Conservation (phyloP, 2,888 invertebrate species). For the Netelia inedita region DNA sequence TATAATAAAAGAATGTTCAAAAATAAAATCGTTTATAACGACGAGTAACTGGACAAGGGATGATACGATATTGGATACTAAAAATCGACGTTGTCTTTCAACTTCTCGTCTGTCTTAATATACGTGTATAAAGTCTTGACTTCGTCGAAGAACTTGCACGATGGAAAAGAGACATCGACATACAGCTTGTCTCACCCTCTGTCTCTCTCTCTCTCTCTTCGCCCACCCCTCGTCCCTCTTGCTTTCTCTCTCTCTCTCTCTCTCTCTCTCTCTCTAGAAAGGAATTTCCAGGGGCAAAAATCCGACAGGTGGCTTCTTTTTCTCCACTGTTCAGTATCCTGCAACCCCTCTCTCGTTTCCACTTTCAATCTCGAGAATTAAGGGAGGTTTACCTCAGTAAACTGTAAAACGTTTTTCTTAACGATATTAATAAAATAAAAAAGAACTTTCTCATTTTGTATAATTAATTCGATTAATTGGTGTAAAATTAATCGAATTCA, state of each 20-base stretch:
- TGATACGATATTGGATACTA: conserved; percentile 12
- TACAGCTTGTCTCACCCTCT: too few relatives aligned
- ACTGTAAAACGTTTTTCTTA: conserved; percentile 15
- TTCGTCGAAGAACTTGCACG: neutral
- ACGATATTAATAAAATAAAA: neutral
- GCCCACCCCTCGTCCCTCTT: too few relatives aligned
- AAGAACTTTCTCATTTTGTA: too few relatives aligned
- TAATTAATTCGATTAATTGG: too few relatives aligned
- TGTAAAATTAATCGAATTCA: too few relatives aligned
- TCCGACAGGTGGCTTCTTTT: conserved; percentile 57
- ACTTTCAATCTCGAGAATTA: neutral
- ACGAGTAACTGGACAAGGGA: too few relatives aligned
- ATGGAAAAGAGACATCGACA: conserved; percentile 2
- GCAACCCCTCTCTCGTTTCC: neutral
- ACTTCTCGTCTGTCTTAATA: neutral
- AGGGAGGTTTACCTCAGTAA: neutral
- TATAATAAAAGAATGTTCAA: too few relatives aligned
- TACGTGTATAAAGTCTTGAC: neutral
- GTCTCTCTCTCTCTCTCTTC: too few relatives aligned
- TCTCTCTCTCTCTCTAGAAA: neutral
- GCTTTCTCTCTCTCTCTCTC: too few relatives aligned
- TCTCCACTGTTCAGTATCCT: conserved; percentile 18
- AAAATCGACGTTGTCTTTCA: conserved; percentile 1
- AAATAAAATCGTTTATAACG: too few relatives aligned
- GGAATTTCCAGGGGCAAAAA: conserved; percentile 46